A percentile compares a stretch with the other conserved stretches of the same genome.
Conservation (phyloP, 2,888 invertebrate genomes). For the Pyrocoelia pectoralis region DNA sequence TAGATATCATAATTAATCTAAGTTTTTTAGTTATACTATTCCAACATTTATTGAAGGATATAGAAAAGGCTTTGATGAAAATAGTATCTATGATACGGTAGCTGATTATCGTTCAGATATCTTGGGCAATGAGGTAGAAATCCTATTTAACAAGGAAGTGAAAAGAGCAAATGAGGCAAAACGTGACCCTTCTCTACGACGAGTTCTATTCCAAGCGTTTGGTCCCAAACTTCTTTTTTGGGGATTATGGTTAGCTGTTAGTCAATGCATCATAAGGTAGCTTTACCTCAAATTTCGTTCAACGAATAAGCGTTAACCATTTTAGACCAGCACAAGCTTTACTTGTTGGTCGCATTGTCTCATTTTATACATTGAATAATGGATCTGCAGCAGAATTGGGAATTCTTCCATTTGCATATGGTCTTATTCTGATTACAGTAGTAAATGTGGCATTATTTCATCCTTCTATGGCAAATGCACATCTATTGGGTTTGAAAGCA, state of each 20-base stretch:
- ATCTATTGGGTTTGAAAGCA: slow-evolving; percentile 84
- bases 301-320: not conserved
- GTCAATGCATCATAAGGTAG: slow-evolving; percentile 49
- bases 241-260: slow-evolving; percentile 44
- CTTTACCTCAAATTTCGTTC: not conserved
- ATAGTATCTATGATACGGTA: slow-evolving; percentile 60
- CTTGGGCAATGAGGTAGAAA: slow-evolving; percentile 58
- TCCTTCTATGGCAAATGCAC: slow-evolving; percentile 85
- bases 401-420: slow-evolving; percentile 45
- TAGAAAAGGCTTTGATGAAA: slow-evolving; percentile 58
- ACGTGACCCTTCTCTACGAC: slow-evolving; percentile 46
- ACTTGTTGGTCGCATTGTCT: not conserved
- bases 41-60: slow-evolving; percentile 59
- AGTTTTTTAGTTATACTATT: slow-evolving; percentile 58
- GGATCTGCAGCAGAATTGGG: not conserved
- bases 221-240: slow-evolving; percentile 46
- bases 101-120: slow-evolving; percentile 57
- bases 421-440: slow-evolving; percentile 75
- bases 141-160: slow-evolving; percentile 46
- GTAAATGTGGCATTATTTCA: slow-evolving; percentile 72
- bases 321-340: slow-evolving; percentile 9
- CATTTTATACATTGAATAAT: not conserved
- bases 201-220: slow-evolving; percentile 47
- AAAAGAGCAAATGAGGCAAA: slow-evolving; percentile 10
- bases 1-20: too few relatives aligned